Base-by-base conservation (phyloP, 1,140 invertebrate species). In the Chelonus insularis region DNA sequence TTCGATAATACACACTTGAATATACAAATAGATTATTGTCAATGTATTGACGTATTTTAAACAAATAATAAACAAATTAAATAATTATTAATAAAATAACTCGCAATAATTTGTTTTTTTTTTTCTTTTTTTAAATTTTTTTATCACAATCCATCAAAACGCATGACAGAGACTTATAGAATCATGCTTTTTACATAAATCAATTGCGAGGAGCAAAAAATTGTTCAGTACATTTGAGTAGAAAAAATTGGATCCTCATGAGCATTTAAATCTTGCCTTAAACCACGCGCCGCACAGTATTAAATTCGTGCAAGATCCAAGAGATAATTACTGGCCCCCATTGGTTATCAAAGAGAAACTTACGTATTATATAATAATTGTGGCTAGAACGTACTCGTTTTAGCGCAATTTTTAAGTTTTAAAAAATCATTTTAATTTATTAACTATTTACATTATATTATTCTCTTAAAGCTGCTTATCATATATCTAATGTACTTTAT, bases 291-390 rank as follows among this genome's bases (percentile, higher is more conserved):
- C 72, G 70, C 69, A 67, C 64, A 66, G 69, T 59, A 23, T 70
- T 76, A 77, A 76, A 78, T 79, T 73, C 73, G 73, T 79, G 76
- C 75, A 74, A 81, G 77, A 81, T 79, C 78, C 75, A 68, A 80
- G 78, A 72, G 71, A 81, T 71, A 80, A 80, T 81, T 81, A 80
- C 78, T 81, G 79, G 78, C 78, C 79, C 78, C 79, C 73, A 80
- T 81, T 81, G 69, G 70, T 76, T 77, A 78, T 76, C 65, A 67
- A 65, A 63, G 67, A 66, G 57, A 51, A 59, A 60, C 50, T 55
- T 52, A 63, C 36, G 2, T 50, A 58, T 58, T 59, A 60, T 45
- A 25, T 61, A 39, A 59, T 59, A 37, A 14, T 59, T 51, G 34
- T n/a, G 29, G 47, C 57, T 51, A 37, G 2, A 51, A 37, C 12